Conservation (phyloP, 2,888 invertebrate genomes). For the Cephus rjabovi region DNA sequence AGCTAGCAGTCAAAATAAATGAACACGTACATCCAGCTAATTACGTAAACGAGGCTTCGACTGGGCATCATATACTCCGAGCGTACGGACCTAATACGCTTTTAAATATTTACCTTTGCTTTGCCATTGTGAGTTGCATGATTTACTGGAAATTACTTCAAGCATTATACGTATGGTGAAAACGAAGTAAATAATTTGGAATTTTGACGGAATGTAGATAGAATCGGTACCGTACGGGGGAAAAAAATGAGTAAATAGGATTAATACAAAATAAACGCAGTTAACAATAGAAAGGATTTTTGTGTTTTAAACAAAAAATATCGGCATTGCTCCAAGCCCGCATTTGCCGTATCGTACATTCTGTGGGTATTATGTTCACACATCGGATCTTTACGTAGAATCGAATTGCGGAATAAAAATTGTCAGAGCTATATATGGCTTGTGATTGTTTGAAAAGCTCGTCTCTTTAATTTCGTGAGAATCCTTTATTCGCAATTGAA, state of each 20-base stretch:
- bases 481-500: neutral
- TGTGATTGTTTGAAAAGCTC: neutral
- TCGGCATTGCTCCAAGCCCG: neutral
- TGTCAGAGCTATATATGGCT: neutral
- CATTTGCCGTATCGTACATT: neutral
- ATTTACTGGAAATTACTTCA: neutral
- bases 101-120: neutral
- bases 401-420: neutral
- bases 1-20: conserved; percentile 26
- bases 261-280: neutral
- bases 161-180: neutral
- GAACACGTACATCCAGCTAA: conserved; percentile 21
- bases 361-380: neutral
- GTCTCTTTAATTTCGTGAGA: neutral
- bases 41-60: conserved; percentile 6
- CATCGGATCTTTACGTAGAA: neutral
- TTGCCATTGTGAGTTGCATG: neutral
- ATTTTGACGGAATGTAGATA: neutral
- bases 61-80: neutral
- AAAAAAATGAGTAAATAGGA: neutral
- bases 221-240: too few relatives aligned
- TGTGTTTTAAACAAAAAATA: neutral
- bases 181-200: neutral
- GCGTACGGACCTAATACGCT: neutral
- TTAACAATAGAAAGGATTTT: neutral